A percentile compares a stretch with the other conserved stretches of the same genome.
phyloP scores from a whole-genome alignment of 2,797 vertebrate species.

The Calcarius lapponicus region DNA sequence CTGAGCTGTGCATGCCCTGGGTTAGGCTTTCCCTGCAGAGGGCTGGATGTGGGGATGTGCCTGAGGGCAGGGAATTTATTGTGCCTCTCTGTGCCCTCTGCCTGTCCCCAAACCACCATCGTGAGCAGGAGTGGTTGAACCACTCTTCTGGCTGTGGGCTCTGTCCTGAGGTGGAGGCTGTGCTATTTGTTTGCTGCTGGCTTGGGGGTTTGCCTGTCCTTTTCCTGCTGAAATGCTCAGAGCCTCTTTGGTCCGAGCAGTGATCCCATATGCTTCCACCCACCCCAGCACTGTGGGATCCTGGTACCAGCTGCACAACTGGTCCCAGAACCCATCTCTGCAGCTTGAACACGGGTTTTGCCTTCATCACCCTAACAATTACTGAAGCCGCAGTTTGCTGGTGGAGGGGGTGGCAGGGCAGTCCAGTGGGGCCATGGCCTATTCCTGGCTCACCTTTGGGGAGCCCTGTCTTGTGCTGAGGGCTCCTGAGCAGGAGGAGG shows the following conservation, averaged over 20 bases:
- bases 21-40: not conserved
- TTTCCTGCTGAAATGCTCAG: not conserved
- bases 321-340: not conserved
- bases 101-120: fast-evolving
- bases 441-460: conserved; percentile 15
- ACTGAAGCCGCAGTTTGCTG: fast-evolving
- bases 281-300: too few species aligned
- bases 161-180: not conserved
- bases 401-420: not conserved
- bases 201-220: fast-evolving
- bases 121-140: not conserved
- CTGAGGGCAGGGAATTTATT: too few species aligned
- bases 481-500: conserved; percentile 63
- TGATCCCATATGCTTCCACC: fast-evolving
- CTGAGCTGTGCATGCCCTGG: fast-evolving
- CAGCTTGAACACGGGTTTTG: fast-evolving
- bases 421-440: fast-evolving
- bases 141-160: not conserved
- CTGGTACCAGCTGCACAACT: fast-evolving
- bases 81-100: too few species aligned
- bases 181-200: not conserved
- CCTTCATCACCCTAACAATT: fast-evolving
- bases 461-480: not conserved
- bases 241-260: not conserved
- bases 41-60: not conserved